phyloP scores from a whole-genome alignment of 2,888 invertebrate genomes.

The Choristoneura rosaceana region DNA sequence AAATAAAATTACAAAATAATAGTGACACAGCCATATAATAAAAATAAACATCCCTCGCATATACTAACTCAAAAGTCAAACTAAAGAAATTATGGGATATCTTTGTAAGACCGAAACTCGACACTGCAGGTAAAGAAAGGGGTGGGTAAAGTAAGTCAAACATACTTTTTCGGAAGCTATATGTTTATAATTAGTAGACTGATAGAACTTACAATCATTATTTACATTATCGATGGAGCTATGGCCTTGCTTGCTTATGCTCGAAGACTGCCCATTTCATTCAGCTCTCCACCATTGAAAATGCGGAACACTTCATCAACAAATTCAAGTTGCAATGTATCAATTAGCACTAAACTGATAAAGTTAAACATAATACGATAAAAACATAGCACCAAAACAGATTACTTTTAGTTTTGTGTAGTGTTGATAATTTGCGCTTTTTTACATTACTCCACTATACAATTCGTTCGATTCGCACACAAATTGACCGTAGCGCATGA shows the following conservation, averaged over 20 bases:
- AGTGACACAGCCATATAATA: background rate
- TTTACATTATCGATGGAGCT: slow-evolving; percentile 76
- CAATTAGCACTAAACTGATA: slow-evolving; percentile 25
- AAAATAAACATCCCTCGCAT: too few species aligned
- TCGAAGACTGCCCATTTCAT: slow-evolving; percentile 30
- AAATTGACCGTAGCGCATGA: slow-evolving; percentile 38
- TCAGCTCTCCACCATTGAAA: slow-evolving; percentile 28
- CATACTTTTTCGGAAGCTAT: background rate
- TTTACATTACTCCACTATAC: slow-evolving; percentile 31
- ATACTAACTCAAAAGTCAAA: background rate
- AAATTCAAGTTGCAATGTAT: slow-evolving; percentile 5
- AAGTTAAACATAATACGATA: slow-evolving; percentile 31
- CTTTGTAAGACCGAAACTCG: background rate
- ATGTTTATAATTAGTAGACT: slow-evolving; percentile 5
- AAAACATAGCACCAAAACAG: slow-evolving; percentile 23
- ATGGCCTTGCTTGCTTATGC: slow-evolving; percentile 58
- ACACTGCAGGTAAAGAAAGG: slow-evolving; percentile 15
- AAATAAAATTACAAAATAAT: background rate
- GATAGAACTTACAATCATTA: slow-evolving; percentile 67
- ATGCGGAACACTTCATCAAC: slow-evolving; percentile 20
- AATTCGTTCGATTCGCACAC: slow-evolving; percentile 36
- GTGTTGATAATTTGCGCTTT: slow-evolving; percentile 33
- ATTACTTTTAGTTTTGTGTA: slow-evolving; percentile 12
- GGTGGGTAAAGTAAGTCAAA: background rate
- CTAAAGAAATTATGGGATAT: background rate